These are phyloP conservation scores for Lepus europaeus DNA, from an alignment of 2,113 vertebrate genomes.

Conservation along the genomic window DNA sequence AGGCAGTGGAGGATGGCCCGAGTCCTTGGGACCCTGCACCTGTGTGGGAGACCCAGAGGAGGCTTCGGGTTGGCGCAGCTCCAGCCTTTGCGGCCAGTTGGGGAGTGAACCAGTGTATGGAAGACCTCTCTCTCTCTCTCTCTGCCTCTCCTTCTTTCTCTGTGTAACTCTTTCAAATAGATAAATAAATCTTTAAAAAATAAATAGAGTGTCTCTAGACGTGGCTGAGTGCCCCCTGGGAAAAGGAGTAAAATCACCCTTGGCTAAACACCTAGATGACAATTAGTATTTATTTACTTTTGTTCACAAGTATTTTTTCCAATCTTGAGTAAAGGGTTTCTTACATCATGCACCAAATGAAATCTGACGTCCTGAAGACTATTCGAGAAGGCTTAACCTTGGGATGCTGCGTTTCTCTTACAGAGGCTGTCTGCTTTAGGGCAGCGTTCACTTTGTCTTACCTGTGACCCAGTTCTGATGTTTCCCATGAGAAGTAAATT, in stretches of 20 bases:
- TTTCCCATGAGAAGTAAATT: conserved; percentile 7
- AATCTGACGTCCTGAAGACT: background rate
- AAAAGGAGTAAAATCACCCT: background rate
- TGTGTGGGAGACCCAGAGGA: too few relatives aligned
- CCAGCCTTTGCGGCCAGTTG: too few relatives aligned
- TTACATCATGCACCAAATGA: background rate
- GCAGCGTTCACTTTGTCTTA: background rate
- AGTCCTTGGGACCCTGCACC: too few relatives aligned
- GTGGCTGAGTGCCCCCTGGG: background rate
- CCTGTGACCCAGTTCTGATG: background rate
- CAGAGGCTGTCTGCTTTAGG: background rate
- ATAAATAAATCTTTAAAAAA: too few relatives aligned
- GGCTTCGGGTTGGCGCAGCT: too few relatives aligned
- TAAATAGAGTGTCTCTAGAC: background rate
- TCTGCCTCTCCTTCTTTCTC: too few relatives aligned
- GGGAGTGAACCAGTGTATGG: too few relatives aligned
- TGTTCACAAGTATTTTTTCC: background rate
- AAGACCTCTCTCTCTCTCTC: too few relatives aligned
- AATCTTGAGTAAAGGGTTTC: background rate
- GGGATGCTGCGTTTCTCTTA: background rate
- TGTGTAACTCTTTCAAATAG: too few relatives aligned
- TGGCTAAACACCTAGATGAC: background rate
- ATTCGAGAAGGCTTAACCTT: background rate
- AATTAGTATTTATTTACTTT: background rate
- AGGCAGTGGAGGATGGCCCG: too few relatives aligned